These are phyloP conservation scores for Leucoptera coffeella DNA, from an alignment of 2,888 invertebrate species.

Conservation along the genomic window DNA sequence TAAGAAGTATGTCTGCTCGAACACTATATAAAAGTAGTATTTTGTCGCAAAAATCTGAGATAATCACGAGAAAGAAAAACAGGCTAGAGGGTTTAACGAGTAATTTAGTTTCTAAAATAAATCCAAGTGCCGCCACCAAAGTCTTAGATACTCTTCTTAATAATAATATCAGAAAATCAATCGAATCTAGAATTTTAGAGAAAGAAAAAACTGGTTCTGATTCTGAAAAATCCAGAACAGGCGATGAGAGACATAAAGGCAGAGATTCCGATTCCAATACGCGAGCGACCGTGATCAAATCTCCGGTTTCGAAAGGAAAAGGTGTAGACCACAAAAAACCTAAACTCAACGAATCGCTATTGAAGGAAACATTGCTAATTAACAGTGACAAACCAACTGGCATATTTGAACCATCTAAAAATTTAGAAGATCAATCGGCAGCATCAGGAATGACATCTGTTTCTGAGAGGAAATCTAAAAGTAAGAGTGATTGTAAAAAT, in stretches of 20 bases:
- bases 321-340: constrained; percentile 38
- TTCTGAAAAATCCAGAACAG: constrained; percentile 14
- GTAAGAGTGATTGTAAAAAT: constrained; percentile 18
- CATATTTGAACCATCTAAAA: constrained; percentile 63
- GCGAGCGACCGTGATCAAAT: constrained; percentile 53
- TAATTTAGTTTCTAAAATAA: constrained; percentile 56
- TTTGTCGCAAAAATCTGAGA: constrained; percentile 47
- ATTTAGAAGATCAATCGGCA: constrained; percentile 61
- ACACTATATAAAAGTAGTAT: constrained; percentile 40
- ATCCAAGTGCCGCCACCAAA: constrained; percentile 46
- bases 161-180: constrained; percentile 44
- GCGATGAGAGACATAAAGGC: constrained; percentile 24
- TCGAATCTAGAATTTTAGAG: constrained; percentile 42
- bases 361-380: constrained; percentile 24
- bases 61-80: constrained; percentile 58
- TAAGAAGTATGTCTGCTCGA: constrained; percentile 45
- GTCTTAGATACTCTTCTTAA: constrained; percentile 42
- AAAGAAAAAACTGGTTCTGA: constrained; percentile 27
- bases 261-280: constrained; percentile 21
- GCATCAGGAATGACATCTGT: constrained; percentile 47
- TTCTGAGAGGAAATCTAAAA: constrained; percentile 28
- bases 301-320: constrained; percentile 46
- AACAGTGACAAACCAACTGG: constrained; percentile 57
- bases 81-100: constrained; percentile 56
- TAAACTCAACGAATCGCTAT: constrained; percentile 16